Conservation (phyloP, 2,888 invertebrate genomes). For the Mythimna loreyi region DNA sequence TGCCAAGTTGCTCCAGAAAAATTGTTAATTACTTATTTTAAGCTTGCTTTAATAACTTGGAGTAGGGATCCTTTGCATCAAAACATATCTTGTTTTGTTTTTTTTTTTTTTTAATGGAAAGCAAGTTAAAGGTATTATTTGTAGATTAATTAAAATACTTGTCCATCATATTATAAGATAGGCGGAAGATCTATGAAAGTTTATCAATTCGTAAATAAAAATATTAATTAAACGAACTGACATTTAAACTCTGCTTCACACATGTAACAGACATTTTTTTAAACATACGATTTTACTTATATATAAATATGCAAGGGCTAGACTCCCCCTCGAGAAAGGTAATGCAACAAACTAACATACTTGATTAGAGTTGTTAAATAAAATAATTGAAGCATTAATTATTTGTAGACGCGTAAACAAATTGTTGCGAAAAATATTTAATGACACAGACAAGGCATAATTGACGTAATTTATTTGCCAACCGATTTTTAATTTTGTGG, state of each 20-base stretch:
- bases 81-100: conserved; percentile 6
- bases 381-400: conserved; percentile 62
- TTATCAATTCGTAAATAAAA: background rate
- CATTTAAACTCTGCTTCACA: conserved; percentile 9
- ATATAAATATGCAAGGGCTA: conserved; percentile 45
- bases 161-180: background rate
- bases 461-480: conserved; percentile 53
- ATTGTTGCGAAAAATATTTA: conserved; percentile 57
- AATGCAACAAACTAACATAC: conserved; percentile 56
- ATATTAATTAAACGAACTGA: background rate
- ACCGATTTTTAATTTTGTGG: conserved; percentile 47
- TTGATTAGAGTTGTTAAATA: conserved; percentile 60
- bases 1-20: conserved; percentile 55
- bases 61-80: background rate
- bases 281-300: conserved; percentile 21
- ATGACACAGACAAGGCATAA: conserved; percentile 47
- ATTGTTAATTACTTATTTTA: conserved; percentile 62
- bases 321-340: conserved; percentile 55
- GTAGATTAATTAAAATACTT: background rate
- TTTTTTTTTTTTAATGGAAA: background rate
- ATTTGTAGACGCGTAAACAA: conserved; percentile 55
- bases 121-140: background rate
- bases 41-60: conserved; percentile 31
- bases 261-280: conserved; percentile 31
- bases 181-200: background rate